Percentiles rank a stretch among this genome's conserved stretches.
Conservation (phyloP, 1,140 invertebrate genomes). For the Pomacea maculata region DNA sequence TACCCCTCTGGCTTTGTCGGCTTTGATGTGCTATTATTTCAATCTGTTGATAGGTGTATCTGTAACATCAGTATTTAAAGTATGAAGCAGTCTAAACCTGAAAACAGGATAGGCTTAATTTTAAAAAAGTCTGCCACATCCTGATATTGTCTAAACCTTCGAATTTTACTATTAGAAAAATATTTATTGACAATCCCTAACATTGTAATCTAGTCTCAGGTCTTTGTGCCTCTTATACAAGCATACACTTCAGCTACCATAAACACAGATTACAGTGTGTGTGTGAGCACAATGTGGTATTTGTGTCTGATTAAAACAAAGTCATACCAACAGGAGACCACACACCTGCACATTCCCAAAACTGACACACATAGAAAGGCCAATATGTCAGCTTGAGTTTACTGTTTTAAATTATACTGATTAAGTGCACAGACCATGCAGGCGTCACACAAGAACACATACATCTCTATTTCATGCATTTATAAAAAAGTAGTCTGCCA, state of each 20-base stretch:
- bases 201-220: neutral
- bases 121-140: neutral
- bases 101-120: too few species aligned
- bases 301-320: neutral
- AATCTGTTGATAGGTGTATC: constrained; percentile 27
- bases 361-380: too few species aligned
- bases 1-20: constrained; percentile 24
- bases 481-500: too few species aligned
- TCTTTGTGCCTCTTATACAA: neutral
- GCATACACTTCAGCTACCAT: neutral
- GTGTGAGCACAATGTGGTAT: too few species aligned
- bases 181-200: neutral
- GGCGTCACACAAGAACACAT: too few species aligned
- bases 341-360: too few species aligned
- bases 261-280: neutral
- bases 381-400: too few species aligned
- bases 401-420: too few species aligned
- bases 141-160: neutral
- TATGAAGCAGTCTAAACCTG: neutral
- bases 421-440: too few species aligned
- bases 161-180: neutral
- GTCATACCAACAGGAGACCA: neutral
- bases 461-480: too few species aligned
- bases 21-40: constrained; percentile 29
- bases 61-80: neutral